phyloP scores from a whole-genome alignment of 2,888 invertebrate genomes.

The Hirtodrosophila cameraria region DNA sequence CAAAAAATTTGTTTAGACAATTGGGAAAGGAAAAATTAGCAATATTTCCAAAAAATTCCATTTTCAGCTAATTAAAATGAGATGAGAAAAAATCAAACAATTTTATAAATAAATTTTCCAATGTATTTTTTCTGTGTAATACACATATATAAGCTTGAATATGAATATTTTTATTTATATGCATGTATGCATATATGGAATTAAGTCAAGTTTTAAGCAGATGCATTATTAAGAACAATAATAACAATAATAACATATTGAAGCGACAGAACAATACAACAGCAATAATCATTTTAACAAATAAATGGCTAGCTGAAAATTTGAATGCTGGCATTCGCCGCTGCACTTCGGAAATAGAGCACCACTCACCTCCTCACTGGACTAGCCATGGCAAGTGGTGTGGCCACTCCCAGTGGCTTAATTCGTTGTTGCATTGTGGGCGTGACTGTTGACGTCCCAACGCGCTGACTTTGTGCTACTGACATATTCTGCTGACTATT shows the following conservation, averaged over 20 bases:
- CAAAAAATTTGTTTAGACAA: no score
- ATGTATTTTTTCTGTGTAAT: no score
- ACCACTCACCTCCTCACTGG: slow-evolving; percentile 91
- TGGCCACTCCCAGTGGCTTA: slow-evolving; percentile 94
- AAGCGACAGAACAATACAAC: slow-evolving; percentile 5
- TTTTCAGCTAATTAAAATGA: no score
- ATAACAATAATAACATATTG: slow-evolving; percentile 13
- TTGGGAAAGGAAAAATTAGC: no score
- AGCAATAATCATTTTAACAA: slow-evolving; percentile 2
- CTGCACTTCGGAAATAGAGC: neutral
- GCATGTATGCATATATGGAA: neutral
- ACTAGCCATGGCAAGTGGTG: slow-evolving; percentile 93
- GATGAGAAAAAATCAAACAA: no score
- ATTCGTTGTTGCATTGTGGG: slow-evolving; percentile 96
- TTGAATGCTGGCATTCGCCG: neutral
- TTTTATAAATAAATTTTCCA: no score
- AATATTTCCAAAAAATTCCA: no score
- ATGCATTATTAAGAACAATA: neutral
- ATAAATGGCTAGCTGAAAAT: slow-evolving; percentile 7
- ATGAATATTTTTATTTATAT: no score
- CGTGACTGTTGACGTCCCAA: slow-evolving; percentile 85
- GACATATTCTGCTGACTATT: slow-evolving; percentile 74
- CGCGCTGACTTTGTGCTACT: slow-evolving; percentile 85
- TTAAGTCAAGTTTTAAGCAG: slow-evolving; percentile 1
- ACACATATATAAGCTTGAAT: no score